Percentiles rank a stretch among this genome's conserved stretches.
phyloP scores from a whole-genome alignment of 1,140 invertebrate species.

The Drosophila santomea region DNA sequence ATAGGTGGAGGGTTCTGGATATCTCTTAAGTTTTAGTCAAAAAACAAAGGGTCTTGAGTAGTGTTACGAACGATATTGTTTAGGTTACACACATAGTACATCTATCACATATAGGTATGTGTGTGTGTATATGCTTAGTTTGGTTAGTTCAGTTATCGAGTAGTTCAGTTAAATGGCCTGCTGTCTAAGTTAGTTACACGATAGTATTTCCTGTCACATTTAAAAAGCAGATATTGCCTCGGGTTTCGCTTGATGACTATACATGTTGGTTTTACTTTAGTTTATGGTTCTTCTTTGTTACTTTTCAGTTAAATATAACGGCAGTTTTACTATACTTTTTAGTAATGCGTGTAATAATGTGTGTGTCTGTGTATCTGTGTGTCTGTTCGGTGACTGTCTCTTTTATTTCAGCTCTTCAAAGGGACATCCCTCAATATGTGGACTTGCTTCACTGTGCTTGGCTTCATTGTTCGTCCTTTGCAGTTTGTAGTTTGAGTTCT shows the following conservation, averaged over 20 bases:
- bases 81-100: slow-evolving; percentile 35
- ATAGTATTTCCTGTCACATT: slow-evolving; percentile 42
- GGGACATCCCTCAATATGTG: slow-evolving; percentile 1
- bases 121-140: slow-evolving; percentile 18
- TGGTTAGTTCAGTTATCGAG: slow-evolving; percentile 36
- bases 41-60: slow-evolving; percentile 33
- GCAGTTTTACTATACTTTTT: slow-evolving; percentile 67
- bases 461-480: background rate
- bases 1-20: slow-evolving; percentile 12
- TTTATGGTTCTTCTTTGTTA: background rate
- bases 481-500: background rate
- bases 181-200: slow-evolving; percentile 13
- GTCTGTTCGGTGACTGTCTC: background rate
- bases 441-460: slow-evolving; percentile 11
- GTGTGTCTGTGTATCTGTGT: slow-evolving; percentile 16
- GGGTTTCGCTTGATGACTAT: slow-evolving; percentile 40
- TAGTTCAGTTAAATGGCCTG: slow-evolving; percentile 24
- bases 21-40: slow-evolving; percentile 37
- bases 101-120: slow-evolving; percentile 16
- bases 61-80: slow-evolving; percentile 5
- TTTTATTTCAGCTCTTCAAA: background rate
- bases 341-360: slow-evolving; percentile 1
- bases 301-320: slow-evolving; percentile 62
- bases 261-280: slow-evolving; percentile 37
- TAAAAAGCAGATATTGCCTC: slow-evolving; percentile 44